Evolutionary conservation across 2,888 invertebrate genomes (phyloP).

Genomic region (Acrobasis consociella): DNA sequence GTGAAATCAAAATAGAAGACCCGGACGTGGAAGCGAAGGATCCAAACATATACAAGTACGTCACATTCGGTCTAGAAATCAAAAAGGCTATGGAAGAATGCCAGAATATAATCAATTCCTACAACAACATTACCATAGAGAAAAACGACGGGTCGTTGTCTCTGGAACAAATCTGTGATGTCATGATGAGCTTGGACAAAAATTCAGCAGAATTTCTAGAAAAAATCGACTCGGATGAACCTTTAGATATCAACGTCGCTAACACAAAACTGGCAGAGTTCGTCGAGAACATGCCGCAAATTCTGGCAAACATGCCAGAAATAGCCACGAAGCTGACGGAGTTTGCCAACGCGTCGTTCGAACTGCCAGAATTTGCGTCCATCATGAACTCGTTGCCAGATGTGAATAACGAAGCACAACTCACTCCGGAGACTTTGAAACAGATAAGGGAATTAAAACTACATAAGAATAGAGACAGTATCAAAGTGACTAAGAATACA

Average conservation of each 20-base stretch:
- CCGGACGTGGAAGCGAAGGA: slow-evolving; percentile 46
- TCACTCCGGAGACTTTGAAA: slow-evolving; percentile 74
- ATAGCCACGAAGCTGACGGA: slow-evolving; percentile 66
- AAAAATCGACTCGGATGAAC: slow-evolving; percentile 59
- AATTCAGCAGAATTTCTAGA: slow-evolving; percentile 66
- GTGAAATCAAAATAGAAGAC: slow-evolving; percentile 36
- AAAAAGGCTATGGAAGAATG: slow-evolving; percentile 78
- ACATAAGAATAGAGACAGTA: slow-evolving; percentile 62
- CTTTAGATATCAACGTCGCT: slow-evolving; percentile 50
- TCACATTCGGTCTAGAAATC: slow-evolving; percentile 69
- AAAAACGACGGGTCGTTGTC: slow-evolving; percentile 53
- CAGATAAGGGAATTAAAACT: slow-evolving; percentile 74
- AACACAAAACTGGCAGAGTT: slow-evolving; percentile 65
- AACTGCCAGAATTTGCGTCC: slow-evolving; percentile 70
- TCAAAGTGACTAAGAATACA: slow-evolving; percentile 75
- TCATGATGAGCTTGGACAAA: slow-evolving; percentile 71
- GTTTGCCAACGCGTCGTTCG: slow-evolving; percentile 65
- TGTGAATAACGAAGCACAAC: slow-evolving; percentile 63
- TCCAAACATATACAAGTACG: slow-evolving; percentile 64
- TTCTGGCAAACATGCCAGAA: slow-evolving; percentile 73
- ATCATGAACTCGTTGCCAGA: slow-evolving; percentile 70
- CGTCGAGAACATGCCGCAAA: slow-evolving; percentile 74
- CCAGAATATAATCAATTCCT: slow-evolving; percentile 73
- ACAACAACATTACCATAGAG: slow-evolving; percentile 57
- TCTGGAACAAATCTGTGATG: slow-evolving; percentile 69